These are phyloP conservation scores for Neomorphus geoffroyi DNA, from an alignment of 2,797 vertebrate genomes.

Conservation along the genomic window DNA sequence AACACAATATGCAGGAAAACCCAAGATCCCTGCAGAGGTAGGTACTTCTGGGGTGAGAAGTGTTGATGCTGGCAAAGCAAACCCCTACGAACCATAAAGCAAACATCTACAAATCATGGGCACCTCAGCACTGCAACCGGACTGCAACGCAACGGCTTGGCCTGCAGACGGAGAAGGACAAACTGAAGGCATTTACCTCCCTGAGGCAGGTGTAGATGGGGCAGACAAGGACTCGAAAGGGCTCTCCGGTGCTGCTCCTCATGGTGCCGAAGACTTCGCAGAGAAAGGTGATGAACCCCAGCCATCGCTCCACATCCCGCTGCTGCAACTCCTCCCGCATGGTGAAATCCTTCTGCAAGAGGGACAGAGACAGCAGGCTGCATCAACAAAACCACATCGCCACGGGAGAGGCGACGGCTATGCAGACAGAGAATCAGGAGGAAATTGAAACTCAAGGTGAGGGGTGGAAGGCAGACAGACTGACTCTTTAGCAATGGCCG, in stretches of 20 bases:
- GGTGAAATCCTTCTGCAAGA: constrained; percentile 90
- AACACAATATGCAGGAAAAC: neutral
- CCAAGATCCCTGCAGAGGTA: neutral
- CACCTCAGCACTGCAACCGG: fast-evolving
- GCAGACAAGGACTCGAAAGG: constrained; percentile 94
- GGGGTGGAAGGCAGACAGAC: constrained; percentile 34
- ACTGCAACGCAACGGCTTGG: fast-evolving
- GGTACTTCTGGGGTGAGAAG: neutral
- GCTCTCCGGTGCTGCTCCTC: constrained; percentile 93
- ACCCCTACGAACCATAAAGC: neutral
- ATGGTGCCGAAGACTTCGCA: constrained; percentile 96
- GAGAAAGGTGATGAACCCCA: constrained; percentile 98
- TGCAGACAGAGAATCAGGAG: constrained; percentile 5
- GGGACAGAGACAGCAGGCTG: constrained; percentile 46
- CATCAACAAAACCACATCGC: neutral
- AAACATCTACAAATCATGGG: fast-evolving
- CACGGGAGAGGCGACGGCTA: neutral
- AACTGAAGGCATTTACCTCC: constrained; percentile 79
- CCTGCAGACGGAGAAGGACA: neutral
- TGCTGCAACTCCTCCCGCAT: constrained; percentile 90
- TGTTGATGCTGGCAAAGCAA: neutral
- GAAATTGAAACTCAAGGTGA: constrained; percentile 32
- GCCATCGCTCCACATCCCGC: constrained; percentile 92
- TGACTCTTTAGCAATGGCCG: constrained; percentile 15
- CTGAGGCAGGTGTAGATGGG: constrained; percentile 98